A percentile compares a stretch with the other conserved stretches of the same genome.
These are phyloP conservation scores for Oryzias celebensis DNA, from an alignment of 2,113 vertebrate species.

Conservation along the genomic window DNA sequence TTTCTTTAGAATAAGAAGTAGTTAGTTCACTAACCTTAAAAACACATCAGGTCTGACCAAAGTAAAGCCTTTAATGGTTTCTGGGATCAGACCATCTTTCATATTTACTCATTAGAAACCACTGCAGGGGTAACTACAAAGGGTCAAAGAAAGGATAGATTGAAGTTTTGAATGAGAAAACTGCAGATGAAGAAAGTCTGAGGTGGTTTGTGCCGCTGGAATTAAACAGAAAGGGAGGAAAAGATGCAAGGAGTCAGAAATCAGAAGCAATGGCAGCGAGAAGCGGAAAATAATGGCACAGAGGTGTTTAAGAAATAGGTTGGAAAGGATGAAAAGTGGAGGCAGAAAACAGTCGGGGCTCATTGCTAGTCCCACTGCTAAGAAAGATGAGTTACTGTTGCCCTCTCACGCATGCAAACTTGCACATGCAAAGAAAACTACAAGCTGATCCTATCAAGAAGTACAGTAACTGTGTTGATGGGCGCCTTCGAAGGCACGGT, in stretches of 20 bases:
- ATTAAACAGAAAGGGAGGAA: slow-evolving; percentile 4
- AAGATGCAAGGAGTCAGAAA: slow-evolving; percentile 4
- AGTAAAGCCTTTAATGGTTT: too few species aligned
- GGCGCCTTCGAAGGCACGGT: slow-evolving; percentile 5
- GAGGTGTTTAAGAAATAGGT: slow-evolving; percentile 12
- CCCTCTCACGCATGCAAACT: slow-evolving; percentile 7
- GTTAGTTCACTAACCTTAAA: too few species aligned
- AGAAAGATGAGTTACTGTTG: slow-evolving; percentile 15
- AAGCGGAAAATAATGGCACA: slow-evolving; percentile 11
- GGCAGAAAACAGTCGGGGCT: slow-evolving; percentile 1
- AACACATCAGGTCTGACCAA: too few species aligned
- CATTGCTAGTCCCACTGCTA: slow-evolving; percentile 12
- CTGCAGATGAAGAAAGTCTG: slow-evolving; percentile 3
- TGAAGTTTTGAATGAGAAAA: slow-evolving; percentile 12
- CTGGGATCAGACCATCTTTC: too few species aligned
- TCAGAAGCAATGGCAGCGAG: slow-evolving; percentile 9
- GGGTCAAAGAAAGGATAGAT: neutral
- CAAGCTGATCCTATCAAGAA: slow-evolving; percentile 18
- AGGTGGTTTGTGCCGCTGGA: slow-evolving; percentile 5
- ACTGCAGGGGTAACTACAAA: too few species aligned
- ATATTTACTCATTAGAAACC: too few species aligned
- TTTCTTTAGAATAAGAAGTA: neutral
- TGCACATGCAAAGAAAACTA: slow-evolving; percentile 1
- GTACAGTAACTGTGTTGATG: slow-evolving; percentile 12
- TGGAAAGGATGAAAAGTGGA: slow-evolving; percentile 3